These are phyloP conservation scores for Ptiloglossa arizonensis DNA, from an alignment of 1,140 invertebrate species.

Conservation along the genomic window DNA sequence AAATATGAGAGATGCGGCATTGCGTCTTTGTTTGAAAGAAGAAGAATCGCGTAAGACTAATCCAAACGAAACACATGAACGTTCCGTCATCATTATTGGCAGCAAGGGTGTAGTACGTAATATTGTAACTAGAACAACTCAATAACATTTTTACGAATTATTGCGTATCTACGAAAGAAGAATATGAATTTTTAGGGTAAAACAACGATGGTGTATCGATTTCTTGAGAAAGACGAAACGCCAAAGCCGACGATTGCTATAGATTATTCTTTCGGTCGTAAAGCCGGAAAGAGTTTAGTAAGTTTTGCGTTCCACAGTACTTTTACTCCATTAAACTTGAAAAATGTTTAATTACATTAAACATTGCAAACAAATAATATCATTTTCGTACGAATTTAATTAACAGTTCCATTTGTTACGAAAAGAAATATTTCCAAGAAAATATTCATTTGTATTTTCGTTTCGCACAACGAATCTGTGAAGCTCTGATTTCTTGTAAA, in stretches of 20 bases:
- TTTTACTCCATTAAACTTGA: too few species aligned
- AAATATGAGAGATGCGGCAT: conserved; percentile 64
- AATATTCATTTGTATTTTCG: too few species aligned
- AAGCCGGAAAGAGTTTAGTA: conserved; percentile 88
- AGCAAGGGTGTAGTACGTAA: conserved; percentile 83
- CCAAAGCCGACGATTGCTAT: conserved; percentile 90
- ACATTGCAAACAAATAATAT: too few species aligned
- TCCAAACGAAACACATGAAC: conserved; percentile 76
- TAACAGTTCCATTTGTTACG: too few species aligned
- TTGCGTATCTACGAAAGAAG: background rate
- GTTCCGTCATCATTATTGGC: conserved; percentile 83
- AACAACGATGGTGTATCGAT: conserved; percentile 89
- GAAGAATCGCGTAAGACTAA: conserved; percentile 70
- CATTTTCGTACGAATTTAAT: too few species aligned
- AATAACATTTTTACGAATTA: background rate
- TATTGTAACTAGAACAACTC: background rate
- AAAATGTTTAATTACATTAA: too few species aligned
- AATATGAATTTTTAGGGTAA: conserved; percentile 86
- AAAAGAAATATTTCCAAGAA: too few species aligned
- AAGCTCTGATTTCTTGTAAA: background rate
- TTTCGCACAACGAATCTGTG: too few species aligned
- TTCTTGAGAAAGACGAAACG: conserved; percentile 90
- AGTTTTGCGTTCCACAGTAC: conserved; percentile 57
- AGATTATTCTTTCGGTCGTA: conserved; percentile 93
- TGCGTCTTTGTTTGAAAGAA: conserved; percentile 62